Conservation (phyloP, 2,797 vertebrate genomes). For the Malacoraja senta region DNA sequence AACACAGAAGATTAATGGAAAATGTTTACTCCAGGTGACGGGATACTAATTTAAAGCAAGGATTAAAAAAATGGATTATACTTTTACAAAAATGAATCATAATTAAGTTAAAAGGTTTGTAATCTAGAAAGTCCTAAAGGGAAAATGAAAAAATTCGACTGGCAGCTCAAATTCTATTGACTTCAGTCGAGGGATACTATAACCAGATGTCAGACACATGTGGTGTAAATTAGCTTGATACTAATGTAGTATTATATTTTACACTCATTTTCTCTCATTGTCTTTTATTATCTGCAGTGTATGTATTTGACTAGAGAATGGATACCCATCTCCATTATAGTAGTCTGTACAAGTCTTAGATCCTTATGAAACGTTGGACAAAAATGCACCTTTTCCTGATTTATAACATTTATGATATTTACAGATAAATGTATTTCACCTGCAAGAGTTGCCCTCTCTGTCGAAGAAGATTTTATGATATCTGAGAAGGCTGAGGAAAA, state of each 20-base stretch:
- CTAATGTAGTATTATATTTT: neutral
- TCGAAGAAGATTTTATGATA: slow-evolving; percentile 12
- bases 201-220: neutral
- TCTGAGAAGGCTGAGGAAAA: slow-evolving; percentile 9
- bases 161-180: neutral
- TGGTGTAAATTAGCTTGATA: neutral
- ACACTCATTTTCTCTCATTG: neutral
- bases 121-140: neutral
- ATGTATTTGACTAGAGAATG: neutral
- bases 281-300: neutral
- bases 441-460: neutral
- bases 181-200: neutral
- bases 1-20: neutral
- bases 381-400: neutral
- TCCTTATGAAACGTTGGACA: neutral
- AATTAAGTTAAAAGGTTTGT: neutral
- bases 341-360: neutral
- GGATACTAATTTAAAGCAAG: neutral
- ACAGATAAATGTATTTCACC: neutral
- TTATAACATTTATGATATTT: neutral
- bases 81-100: neutral
- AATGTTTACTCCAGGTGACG: neutral
- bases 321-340: neutral
- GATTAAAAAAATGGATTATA: neutral
- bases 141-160: neutral